Conservation (phyloP, 2,888 invertebrate genomes). For the Geophilus truncorum region DNA sequence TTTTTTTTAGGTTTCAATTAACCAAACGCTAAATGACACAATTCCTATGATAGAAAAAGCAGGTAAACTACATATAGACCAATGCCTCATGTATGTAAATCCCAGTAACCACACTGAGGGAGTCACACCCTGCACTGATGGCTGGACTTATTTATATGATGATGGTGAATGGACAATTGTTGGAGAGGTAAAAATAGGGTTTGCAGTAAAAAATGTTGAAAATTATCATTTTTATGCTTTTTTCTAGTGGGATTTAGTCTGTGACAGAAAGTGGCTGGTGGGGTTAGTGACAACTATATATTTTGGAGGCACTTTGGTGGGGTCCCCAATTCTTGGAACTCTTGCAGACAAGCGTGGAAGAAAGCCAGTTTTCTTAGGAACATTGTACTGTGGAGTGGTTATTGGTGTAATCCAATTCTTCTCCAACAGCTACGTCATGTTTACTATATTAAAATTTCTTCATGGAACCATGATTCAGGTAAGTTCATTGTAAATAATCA, state of each 20-base stretch:
- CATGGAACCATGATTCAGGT: constrained; percentile 33
- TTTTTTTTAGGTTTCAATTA: constrained; percentile 1
- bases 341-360: constrained; percentile 22
- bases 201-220: neutral
- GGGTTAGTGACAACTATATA: neutral
- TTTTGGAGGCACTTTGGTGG: constrained; percentile 28
- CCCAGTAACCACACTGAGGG: constrained; percentile 34
- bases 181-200: constrained; percentile 30
- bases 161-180: constrained; percentile 32
- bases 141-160: constrained; percentile 34
- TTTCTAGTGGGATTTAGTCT: constrained; percentile 31
- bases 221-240: neutral
- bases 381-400: neutral
- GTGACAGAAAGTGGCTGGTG: constrained; percentile 4
- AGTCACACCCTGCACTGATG: constrained; percentile 14
- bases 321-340: constrained; percentile 1
- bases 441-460: constrained; percentile 4
- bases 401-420: constrained; percentile 30
- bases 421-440: constrained; percentile 17
- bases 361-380: constrained; percentile 8
- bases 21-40: constrained; percentile 16
- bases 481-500: neutral
- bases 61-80: neutral
- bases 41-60: constrained; percentile 17
- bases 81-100: constrained; percentile 28